These are phyloP conservation scores for Acheta domesticus DNA, from an alignment of 2,888 invertebrate genomes.

Conservation along the genomic window DNA sequence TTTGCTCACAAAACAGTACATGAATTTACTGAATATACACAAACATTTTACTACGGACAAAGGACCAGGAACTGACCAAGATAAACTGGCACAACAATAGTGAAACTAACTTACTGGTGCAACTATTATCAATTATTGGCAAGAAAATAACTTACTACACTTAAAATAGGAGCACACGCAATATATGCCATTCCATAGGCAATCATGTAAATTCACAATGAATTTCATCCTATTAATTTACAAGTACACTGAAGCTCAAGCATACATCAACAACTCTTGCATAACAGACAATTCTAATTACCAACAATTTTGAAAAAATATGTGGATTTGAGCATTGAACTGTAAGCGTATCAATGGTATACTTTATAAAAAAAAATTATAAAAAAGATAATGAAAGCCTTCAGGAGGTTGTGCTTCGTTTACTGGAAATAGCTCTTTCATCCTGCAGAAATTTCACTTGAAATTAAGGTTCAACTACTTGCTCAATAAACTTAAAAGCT, in stretches of 20 bases:
- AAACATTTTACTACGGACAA: background rate
- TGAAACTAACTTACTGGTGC: background rate
- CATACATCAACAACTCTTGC: background rate
- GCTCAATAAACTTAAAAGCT: no score
- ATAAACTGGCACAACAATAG: background rate
- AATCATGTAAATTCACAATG: background rate
- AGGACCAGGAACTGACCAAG: background rate
- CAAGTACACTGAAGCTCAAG: background rate
- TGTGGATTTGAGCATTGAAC: background rate
- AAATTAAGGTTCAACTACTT: no score
- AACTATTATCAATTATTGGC: background rate
- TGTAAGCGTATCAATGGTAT: conserved; percentile 3
- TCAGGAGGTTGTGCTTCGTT: no score
- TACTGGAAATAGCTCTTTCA: no score
- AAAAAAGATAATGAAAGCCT: no score
- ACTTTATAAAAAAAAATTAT: background rate
- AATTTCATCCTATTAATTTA: background rate
- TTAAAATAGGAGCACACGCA: background rate
- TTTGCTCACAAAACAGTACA: background rate
- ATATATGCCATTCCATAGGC: no score
- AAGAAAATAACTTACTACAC: background rate
- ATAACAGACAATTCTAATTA: background rate
- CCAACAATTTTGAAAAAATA: background rate
- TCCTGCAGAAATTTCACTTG: no score
- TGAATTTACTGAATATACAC: background rate